Evolutionary conservation across 2,797 vertebrate species (phyloP).

Genomic region (Nyctibius grandis): DNA sequence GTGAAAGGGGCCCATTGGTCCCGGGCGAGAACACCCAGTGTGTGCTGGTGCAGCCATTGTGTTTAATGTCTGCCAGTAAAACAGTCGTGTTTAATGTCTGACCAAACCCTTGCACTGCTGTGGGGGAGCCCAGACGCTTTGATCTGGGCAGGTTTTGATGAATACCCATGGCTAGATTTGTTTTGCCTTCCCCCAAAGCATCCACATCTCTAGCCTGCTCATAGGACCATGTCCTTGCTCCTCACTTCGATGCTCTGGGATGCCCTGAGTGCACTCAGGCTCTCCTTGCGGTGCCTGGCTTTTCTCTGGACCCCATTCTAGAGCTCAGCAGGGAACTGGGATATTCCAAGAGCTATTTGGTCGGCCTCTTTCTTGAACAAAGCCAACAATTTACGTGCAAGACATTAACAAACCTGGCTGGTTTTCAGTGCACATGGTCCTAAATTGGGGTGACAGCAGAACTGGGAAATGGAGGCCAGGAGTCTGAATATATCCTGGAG

Average conservation of each 20-base stretch:
- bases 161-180: not conserved
- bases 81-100: not conserved
- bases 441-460: not conserved
- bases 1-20: not conserved
- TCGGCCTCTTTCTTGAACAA: not conserved
- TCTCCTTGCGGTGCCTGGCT: not conserved
- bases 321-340: not conserved
- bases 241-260: not conserved
- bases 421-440: rapidly evolving
- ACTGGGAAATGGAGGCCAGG: not conserved
- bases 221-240: not conserved
- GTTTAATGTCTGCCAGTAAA: not conserved
- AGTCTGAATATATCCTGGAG: not conserved
- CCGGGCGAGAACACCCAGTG: not conserved
- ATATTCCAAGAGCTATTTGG: not conserved
- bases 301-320: not conserved
- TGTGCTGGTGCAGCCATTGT: not conserved
- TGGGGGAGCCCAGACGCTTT: not conserved
- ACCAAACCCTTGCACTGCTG: not conserved
- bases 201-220: not conserved
- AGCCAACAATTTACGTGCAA: not conserved
- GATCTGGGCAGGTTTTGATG: not conserved
- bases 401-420: not conserved
- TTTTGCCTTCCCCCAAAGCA: not conserved
- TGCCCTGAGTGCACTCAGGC: rapidly evolving